phyloP scores from a whole-genome alignment of 2,888 invertebrate species.

The Baronia brevicornis region DNA sequence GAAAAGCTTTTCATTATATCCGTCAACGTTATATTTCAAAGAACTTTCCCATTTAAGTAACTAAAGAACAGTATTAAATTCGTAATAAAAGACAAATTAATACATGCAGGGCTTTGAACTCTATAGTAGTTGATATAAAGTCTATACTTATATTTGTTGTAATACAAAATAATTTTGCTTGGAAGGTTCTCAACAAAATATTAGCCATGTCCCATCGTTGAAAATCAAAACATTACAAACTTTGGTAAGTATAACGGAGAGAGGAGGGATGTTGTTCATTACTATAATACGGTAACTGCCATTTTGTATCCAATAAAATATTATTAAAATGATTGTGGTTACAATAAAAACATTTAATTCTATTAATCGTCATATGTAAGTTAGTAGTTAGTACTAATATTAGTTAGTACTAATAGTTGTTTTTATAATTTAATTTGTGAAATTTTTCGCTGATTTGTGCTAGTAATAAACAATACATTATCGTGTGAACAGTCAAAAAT shows the following conservation, averaged over 20 bases:
- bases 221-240: slow-evolving; percentile 61
- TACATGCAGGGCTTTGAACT: slow-evolving; percentile 1
- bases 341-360: too few relatives aligned
- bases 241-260: slow-evolving; percentile 31
- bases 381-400: too few relatives aligned
- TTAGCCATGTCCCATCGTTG: slow-evolving; percentile 62
- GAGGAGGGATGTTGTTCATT: slow-evolving; percentile 22
- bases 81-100: slow-evolving; percentile 14
- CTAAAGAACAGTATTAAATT: slow-evolving; percentile 36
- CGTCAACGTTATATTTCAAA: slow-evolving; percentile 27
- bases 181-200: slow-evolving; percentile 44
- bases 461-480: too few relatives aligned
- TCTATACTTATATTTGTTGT: neutral
- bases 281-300: slow-evolving; percentile 27
- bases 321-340: neutral
- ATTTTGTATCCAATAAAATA: slow-evolving; percentile 7
- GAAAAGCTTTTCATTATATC: slow-evolving; percentile 39
- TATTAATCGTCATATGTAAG: too few relatives aligned
- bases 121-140: slow-evolving; percentile 18
- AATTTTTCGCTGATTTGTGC: too few relatives aligned
- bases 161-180: neutral
- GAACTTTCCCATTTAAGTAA: slow-evolving; percentile 45
- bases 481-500: too few relatives aligned
- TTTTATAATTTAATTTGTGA: too few relatives aligned
- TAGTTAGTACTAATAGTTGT: too few relatives aligned